Conservation (phyloP, 35 echinoderm and acorn worm genomes). For the Stichopus chloronotus region DNA sequence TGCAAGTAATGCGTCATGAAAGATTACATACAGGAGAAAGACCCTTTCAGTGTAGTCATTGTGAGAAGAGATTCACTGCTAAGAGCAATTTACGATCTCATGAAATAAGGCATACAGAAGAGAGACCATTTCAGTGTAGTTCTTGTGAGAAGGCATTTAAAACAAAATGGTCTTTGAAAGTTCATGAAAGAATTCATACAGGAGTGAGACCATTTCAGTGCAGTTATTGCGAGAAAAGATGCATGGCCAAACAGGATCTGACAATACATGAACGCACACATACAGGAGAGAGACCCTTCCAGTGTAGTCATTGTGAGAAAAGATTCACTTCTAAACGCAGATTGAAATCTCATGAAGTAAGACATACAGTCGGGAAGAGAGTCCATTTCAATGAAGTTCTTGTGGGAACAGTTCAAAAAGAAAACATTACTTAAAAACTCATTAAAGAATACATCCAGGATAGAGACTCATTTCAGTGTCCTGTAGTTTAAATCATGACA, state of each 20-base stretch:
- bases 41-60: neutral
- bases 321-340: too few relatives aligned
- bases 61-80: neutral
- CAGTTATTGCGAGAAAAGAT: too few relatives aligned
- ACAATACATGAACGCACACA: too few relatives aligned
- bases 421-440: too few relatives aligned
- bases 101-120: neutral
- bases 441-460: neutral
- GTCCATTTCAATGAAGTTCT: neutral
- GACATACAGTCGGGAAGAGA: constrained; percentile 6
- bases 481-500: too few relatives aligned
- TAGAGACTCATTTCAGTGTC: neutral
- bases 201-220: too few relatives aligned
- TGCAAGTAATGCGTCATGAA: neutral
- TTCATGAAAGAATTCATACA: too few relatives aligned
- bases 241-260: too few relatives aligned
- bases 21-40: neutral
- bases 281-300: too few relatives aligned
- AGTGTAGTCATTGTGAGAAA: too few relatives aligned
- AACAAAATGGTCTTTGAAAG: too few relatives aligned
- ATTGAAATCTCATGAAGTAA: constrained; percentile 16
- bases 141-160: too few relatives aligned
- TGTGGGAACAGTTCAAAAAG: neutral
- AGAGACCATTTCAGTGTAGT: neutral
- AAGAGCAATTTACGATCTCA: neutral